A percentile compares a stretch with the other conserved stretches of the same genome.
These are phyloP conservation scores for Carcharodon carcharias DNA, from an alignment of 2,797 vertebrate genomes.

Conservation along the genomic window DNA sequence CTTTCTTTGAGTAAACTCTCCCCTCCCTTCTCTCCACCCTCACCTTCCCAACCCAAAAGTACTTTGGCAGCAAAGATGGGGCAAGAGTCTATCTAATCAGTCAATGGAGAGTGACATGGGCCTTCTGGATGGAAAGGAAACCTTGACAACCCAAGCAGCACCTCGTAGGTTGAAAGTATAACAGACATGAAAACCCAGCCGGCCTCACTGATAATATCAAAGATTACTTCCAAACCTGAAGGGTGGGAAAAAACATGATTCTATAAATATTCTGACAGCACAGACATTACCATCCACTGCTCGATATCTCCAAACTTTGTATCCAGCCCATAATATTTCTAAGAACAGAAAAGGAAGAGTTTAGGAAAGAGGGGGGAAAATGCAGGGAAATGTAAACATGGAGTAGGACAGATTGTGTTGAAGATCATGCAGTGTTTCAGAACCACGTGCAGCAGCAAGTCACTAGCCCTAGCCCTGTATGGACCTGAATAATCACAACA, in stretches of 20 bases:
- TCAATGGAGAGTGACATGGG: background rate
- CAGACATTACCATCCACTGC: conserved; percentile 87
- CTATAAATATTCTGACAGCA: conserved; percentile 15
- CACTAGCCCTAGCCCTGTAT: background rate
- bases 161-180: background rate
- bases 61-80: background rate
- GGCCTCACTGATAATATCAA: background rate
- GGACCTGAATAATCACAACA: background rate
- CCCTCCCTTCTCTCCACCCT: background rate
- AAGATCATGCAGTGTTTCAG: conserved; percentile 31
- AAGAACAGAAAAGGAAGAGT: conserved; percentile 42
- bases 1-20: background rate
- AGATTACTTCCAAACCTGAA: background rate
- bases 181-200: background rate
- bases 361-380: conserved; percentile 51
- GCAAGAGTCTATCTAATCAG: background rate
- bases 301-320: conserved; percentile 95
- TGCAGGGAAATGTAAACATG: conserved; percentile 21
- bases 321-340: conserved; percentile 92
- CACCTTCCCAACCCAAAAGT: background rate
- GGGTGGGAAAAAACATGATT: background rate
- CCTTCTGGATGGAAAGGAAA: background rate
- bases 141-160: background rate
- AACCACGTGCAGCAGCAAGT: background rate
- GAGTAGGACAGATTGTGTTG: conserved; percentile 3